These are phyloP conservation scores for Reticulitermes speratus DNA, from an alignment of 1,140 invertebrate genomes.

Conservation along the genomic window DNA sequence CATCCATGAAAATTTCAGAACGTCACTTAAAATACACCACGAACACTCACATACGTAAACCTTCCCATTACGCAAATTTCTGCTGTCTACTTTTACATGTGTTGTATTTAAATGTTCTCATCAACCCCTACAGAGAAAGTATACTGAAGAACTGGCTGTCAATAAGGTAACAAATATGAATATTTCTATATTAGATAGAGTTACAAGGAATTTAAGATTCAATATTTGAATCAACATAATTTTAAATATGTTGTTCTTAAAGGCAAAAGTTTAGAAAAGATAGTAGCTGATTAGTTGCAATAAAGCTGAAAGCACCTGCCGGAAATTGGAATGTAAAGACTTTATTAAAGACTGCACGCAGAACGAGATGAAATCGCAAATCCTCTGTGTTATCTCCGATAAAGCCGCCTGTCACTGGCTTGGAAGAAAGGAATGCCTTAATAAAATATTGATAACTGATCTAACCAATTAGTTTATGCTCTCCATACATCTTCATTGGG, in stretches of 20 bases:
- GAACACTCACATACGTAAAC: too few species aligned
- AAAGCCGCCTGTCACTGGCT: neutral
- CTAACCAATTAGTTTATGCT: neutral
- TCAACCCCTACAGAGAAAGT: too few species aligned
- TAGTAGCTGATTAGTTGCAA: neutral
- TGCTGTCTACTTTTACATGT: too few species aligned
- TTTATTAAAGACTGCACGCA: neutral
- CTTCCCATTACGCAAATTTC: too few species aligned
- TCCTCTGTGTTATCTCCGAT: neutral
- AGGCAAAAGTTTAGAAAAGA: neutral
- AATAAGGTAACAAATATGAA: too few species aligned
- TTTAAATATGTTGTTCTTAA: neutral
- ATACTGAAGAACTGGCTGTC: too few species aligned
- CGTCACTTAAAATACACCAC: too few species aligned
- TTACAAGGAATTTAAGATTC: too few species aligned
- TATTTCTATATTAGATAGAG: too few species aligned
- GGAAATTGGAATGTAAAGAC: neutral
- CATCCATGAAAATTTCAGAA: too few species aligned
- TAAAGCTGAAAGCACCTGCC: neutral
- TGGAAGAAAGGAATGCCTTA: neutral
- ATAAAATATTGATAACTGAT: neutral
- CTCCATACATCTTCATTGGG: neutral
- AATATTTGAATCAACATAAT: too few species aligned
- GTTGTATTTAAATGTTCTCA: too few species aligned
- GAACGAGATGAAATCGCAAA: neutral